phyloP scores from a whole-genome alignment of 2,888 invertebrate species.

The Malthinus seriepunctatus region DNA sequence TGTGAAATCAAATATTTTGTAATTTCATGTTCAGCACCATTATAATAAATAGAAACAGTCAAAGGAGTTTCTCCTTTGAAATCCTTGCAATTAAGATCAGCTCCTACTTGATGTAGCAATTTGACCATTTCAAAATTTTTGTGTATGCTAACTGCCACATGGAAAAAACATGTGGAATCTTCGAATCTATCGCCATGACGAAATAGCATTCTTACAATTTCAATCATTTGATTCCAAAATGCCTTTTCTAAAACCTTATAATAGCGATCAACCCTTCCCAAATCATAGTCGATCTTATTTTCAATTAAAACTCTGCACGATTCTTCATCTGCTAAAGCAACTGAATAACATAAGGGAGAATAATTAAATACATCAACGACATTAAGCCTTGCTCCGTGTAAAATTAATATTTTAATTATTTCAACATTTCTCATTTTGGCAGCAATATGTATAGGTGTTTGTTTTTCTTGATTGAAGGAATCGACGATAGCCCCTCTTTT shows the following conservation, averaged over 20 bases:
- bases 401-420: slow-evolving; percentile 45
- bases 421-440: slow-evolving; percentile 38
- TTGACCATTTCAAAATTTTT: slow-evolving; percentile 63
- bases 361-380: slow-evolving; percentile 53
- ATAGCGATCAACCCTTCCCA: slow-evolving; percentile 60
- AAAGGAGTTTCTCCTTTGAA: slow-evolving; percentile 71
- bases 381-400: slow-evolving; percentile 49
- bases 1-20: no score
- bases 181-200: slow-evolving; percentile 69
- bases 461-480: slow-evolving; percentile 45
- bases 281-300: not conserved
- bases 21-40: no score
- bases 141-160: slow-evolving; percentile 64
- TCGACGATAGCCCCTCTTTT: slow-evolving; percentile 66
- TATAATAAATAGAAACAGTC: slow-evolving; percentile 27
- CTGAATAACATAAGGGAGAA: slow-evolving; percentile 56
- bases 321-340: slow-evolving; percentile 50
- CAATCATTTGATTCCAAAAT: slow-evolving; percentile 65
- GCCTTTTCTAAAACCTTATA: slow-evolving; percentile 72
- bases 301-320: slow-evolving; percentile 57
- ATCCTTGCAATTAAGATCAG: slow-evolving; percentile 65
- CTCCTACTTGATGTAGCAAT: slow-evolving; percentile 61
- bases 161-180: slow-evolving; percentile 70
- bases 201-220: slow-evolving; percentile 63
- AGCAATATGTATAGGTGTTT: slow-evolving; percentile 53